Evolutionary conservation across 2,888 invertebrate species (phyloP), one percentile per base, ranked within the genome.

Genomic region (Lasioglossum vierecki): DNA sequence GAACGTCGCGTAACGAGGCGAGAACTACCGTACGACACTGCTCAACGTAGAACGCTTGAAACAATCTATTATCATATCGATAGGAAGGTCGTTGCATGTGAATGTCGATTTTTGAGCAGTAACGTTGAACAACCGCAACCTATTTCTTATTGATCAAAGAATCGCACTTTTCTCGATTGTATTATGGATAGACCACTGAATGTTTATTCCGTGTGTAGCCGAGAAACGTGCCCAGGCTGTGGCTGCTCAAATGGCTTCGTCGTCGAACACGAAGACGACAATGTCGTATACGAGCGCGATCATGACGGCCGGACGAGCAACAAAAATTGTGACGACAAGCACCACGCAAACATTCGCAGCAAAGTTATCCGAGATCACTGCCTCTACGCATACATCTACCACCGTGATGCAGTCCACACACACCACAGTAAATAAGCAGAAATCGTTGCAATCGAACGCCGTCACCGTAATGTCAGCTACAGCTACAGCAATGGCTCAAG

Each of bases 271-370:
- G 87, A 95, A 96, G 90, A 96, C 96, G 9, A 96, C 96, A 26
- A 96, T 96, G 95, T 96, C 96, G 1, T 96, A 96, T 90, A 96
- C 96, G 13, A 96, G 95, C 84, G 96, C 96, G 63, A 96, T 96
- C 84, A 96, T 96, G 95, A 96, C 96, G 44, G 95, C 96, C 35
- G 96, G 96, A 63, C 95, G 95, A 86, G 92, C 94, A 63, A 93
- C 94, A 60, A 94, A 95, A 88, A 93, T 93, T 66, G 95, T 96
- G 30, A 95, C 96, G 80, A 96, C 96, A 90, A 96, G 96, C 79
- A 96, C 96, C n/a, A 96, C 96, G 74, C 97, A 97, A 95, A 97
- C 97, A 2, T 97, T 97, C 95, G 97, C 97, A 30, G 97, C 97
- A 80, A 97, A 97, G 95, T 95, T 97, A 80, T 96, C 97, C 13